Conservation (phyloP, 2,113 vertebrate genomes). For the Oryzias javanicus region DNA sequence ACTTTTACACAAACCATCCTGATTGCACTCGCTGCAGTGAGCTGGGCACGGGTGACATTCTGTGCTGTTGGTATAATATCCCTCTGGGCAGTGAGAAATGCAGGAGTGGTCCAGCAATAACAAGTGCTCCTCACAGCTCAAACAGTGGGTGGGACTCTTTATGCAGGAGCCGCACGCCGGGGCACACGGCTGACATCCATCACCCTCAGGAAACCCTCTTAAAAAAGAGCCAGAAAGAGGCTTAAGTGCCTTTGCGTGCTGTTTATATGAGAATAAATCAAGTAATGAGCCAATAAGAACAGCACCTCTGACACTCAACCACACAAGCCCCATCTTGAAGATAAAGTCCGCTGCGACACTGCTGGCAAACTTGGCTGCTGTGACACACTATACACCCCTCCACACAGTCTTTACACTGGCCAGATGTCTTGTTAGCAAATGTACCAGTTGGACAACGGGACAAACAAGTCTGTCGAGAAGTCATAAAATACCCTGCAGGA, state of each 20-base stretch:
- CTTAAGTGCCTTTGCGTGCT: not conserved
- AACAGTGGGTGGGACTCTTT: constrained; percentile 76
- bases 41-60: constrained; percentile 81
- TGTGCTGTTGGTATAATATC: constrained; percentile 71
- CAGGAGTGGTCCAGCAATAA: constrained; percentile 77
- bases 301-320: constrained; percentile 78
- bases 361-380: constrained; percentile 65
- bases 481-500: constrained; percentile 75
- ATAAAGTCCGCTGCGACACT: constrained; percentile 75
- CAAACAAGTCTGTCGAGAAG: constrained; percentile 66
- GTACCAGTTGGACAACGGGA: constrained; percentile 77
- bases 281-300: constrained; percentile 6
- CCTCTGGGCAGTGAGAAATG: constrained; percentile 72
- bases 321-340: constrained; percentile 83
- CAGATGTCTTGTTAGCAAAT: constrained; percentile 72
- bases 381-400: constrained; percentile 78
- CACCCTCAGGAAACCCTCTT: constrained; percentile 82
- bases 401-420: constrained; percentile 81
- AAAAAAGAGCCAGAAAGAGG: not conserved
- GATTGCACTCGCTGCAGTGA: constrained; percentile 81
- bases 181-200: constrained; percentile 72
- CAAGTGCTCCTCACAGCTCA: constrained; percentile 75
- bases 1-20: constrained; percentile 83
- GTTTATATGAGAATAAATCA: not conserved
- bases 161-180: constrained; percentile 79